Conservation (phyloP, 2,113 vertebrate species). For the Podarcis cretensis region DNA sequence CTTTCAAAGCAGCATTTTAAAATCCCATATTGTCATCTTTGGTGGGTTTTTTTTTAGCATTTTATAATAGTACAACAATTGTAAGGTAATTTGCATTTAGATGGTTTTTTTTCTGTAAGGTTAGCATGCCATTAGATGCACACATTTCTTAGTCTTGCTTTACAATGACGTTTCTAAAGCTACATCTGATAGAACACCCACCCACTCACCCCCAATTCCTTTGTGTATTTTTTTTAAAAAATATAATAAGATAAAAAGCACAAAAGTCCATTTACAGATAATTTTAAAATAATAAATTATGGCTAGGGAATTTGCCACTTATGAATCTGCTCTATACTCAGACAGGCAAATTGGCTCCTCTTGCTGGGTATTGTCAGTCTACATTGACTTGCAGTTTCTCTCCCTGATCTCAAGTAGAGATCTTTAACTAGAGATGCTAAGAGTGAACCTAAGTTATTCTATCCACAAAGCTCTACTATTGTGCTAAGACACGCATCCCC, state of each 20-base stretch:
- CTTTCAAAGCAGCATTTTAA: constrained; percentile 25
- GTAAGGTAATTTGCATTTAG: constrained; percentile 50
- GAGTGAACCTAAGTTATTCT: no score
- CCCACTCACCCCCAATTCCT: background rate
- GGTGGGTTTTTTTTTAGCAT: background rate
- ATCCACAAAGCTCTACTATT: no score
- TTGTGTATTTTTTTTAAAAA: background rate
- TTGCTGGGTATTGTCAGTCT: background rate
- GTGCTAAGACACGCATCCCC: no score
- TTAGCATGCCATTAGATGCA: constrained; percentile 11
- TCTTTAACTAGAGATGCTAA: no score
- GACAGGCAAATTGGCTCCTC: background rate
- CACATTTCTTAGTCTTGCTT: constrained; percentile 28
- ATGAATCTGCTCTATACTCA: no score
- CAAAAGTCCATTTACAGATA: background rate
- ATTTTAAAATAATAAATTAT: background rate
- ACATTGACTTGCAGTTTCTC: background rate
- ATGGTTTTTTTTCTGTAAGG: constrained; percentile 39
- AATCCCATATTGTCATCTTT: constrained; percentile 22
- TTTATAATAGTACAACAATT: constrained; percentile 43
- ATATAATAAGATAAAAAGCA: background rate
- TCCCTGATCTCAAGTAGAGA: background rate
- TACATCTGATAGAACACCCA: background rate
- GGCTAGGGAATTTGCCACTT: no score
- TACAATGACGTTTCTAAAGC: constrained; percentile 32